Conservation (phyloP, 2,113 vertebrate genomes). For the Pionites leucogaster region DNA sequence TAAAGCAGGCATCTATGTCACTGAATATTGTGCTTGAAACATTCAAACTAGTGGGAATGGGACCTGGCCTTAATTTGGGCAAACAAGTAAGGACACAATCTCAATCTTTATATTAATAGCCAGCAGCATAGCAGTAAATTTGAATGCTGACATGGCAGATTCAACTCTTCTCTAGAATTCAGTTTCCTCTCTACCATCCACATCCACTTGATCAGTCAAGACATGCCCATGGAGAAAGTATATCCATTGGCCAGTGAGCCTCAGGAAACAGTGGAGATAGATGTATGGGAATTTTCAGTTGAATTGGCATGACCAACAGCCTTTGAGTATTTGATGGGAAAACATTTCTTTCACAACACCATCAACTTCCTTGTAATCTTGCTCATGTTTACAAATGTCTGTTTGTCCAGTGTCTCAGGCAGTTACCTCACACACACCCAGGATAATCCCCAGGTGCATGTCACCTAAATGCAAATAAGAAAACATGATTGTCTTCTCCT, state of each 20-base stretch:
- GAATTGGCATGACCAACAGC: neutral
- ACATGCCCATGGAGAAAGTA: neutral
- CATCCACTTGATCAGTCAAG: neutral
- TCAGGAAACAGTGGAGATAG: neutral
- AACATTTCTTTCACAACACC: neutral
- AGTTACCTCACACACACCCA: neutral
- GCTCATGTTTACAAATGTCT: neutral
- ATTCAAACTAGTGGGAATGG: neutral
- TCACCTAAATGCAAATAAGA: neutral
- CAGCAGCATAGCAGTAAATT: neutral
- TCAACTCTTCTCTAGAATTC: neutral
- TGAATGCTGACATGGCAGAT: neutral
- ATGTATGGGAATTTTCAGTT: neutral
- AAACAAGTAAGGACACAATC: neutral
- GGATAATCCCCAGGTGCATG: neutral
- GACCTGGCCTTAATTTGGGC: neutral
- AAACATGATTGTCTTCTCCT: neutral
- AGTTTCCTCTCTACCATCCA: neutral
- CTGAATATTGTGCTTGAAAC: neutral
- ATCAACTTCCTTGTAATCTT: neutral
- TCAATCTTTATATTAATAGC: neutral
- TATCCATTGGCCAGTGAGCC: neutral
- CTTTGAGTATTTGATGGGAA: neutral
- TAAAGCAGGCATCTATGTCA: neutral
- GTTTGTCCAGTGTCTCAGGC: neutral